Conservation (phyloP, 2,888 invertebrate genomes). For the Thysanoteuthis rhombus region DNA sequence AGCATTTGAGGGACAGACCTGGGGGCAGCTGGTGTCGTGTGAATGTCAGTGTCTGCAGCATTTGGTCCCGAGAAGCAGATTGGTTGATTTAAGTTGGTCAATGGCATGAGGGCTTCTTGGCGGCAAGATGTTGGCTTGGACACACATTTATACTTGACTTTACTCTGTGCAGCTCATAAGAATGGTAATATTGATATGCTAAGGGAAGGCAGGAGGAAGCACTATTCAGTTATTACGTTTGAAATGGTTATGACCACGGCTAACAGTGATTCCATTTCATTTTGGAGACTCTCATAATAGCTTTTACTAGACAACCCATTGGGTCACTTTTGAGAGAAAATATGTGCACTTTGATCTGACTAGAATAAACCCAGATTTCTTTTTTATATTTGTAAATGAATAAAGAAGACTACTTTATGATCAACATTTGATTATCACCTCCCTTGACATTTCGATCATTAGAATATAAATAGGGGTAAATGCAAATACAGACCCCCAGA, state of each 20-base stretch:
- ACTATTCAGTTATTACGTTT: neutral
- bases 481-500: too few relatives aligned
- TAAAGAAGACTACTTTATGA: too few relatives aligned
- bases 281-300: neutral
- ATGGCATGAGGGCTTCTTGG: neutral
- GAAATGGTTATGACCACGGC: neutral
- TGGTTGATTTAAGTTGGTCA: neutral
- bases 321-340: too few relatives aligned
- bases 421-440: too few relatives aligned
- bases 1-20: constrained; percentile 12
- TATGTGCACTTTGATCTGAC: too few relatives aligned
- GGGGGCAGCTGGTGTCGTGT: neutral
- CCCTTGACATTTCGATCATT: too few relatives aligned
- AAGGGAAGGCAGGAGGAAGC: neutral
- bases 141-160: neutral
- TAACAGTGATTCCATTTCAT: neutral
- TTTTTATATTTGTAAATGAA: too few relatives aligned
- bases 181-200: neutral
- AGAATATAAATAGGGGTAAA: too few relatives aligned
- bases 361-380: too few relatives aligned
- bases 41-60: neutral
- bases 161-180: neutral
- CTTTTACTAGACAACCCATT: too few relatives aligned
- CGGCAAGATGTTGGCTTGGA: neutral
- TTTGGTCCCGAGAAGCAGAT: neutral